phyloP scores from a whole-genome alignment of 2,113 vertebrate species.

The Triplophysa dalaica region DNA sequence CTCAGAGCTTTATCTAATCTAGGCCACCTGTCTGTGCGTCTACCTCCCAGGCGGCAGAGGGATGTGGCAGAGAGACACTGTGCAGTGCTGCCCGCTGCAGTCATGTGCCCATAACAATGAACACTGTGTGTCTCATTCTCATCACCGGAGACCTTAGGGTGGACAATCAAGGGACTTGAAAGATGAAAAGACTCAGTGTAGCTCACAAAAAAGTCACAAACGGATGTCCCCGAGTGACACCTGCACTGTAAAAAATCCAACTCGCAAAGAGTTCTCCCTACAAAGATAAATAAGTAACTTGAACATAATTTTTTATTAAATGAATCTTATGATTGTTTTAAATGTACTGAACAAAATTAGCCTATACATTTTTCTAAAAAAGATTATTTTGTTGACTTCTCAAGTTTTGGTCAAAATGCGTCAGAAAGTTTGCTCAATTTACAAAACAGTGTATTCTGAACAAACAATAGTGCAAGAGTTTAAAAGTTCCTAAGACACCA shows the following conservation, averaged over 20 bases:
- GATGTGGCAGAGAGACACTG: constrained; percentile 35
- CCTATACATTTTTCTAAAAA: too few relatives aligned
- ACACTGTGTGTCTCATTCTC: constrained; percentile 32
- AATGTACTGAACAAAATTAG: too few relatives aligned
- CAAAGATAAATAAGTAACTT: too few relatives aligned
- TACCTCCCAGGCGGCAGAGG: constrained; percentile 61
- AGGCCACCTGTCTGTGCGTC: constrained; percentile 70
- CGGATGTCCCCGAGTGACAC: neutral
- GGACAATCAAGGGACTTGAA: constrained; percentile 13
- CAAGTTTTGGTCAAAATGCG: too few relatives aligned
- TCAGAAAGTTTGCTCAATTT: too few relatives aligned
- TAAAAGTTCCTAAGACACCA: too few relatives aligned
- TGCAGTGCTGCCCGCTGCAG: constrained; percentile 47
- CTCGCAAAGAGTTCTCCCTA: too few relatives aligned
- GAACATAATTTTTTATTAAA: too few relatives aligned
- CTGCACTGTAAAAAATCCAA: neutral
- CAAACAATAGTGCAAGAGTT: too few relatives aligned
- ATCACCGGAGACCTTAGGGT: neutral
- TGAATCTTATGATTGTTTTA: too few relatives aligned
- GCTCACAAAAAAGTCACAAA: neutral
- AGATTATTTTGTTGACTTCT: too few relatives aligned
- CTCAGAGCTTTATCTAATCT: constrained; percentile 72
- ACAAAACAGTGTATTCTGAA: too few relatives aligned
- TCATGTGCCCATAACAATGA: constrained; percentile 45
- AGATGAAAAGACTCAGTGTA: neutral